Percentiles rank a stretch among this genome's conserved stretches.
Conservation (phyloP, 2,797 vertebrate species). For the Salmo trutta region DNA sequence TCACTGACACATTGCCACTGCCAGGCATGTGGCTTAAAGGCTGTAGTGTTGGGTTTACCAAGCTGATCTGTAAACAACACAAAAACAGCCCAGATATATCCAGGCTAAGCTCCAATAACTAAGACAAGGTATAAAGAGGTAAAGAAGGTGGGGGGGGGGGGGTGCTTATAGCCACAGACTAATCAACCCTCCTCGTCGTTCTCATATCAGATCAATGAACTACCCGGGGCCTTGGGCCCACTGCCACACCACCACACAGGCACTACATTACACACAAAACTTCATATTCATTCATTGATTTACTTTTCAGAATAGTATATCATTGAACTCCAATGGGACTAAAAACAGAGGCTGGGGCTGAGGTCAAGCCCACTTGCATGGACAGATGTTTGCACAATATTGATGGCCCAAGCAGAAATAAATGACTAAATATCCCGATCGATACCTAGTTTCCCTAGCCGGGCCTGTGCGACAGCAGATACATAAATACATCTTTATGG, state of each 20-base stretch:
- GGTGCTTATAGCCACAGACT: constrained; percentile 68
- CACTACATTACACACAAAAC: constrained; percentile 94
- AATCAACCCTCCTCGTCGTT: constrained; percentile 71
- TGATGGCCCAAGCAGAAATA: constrained; percentile 91
- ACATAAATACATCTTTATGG: constrained; percentile 92
- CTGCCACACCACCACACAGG: constrained; percentile 16
- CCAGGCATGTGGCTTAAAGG: constrained; percentile 28
- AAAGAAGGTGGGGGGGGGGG: constrained; percentile 61
- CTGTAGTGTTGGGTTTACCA: constrained; percentile 23
- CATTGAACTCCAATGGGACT: constrained; percentile 96
- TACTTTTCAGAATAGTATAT: constrained; percentile 97
- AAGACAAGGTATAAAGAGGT: constrained; percentile 47
- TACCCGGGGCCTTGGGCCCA: constrained; percentile 78
- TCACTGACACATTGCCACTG: background rate
- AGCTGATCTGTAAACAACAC: constrained; percentile 58
- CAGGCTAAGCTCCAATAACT: constrained; percentile 65
- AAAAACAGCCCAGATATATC: constrained; percentile 57
- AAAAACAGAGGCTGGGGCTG: constrained; percentile 83
- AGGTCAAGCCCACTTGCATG: constrained; percentile 89
- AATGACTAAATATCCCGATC: constrained; percentile 99
- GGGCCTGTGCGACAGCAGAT: constrained; percentile 83
- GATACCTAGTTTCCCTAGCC: constrained; percentile 94
- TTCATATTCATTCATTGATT: constrained; percentile 99
- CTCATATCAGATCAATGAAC: constrained; percentile 78
- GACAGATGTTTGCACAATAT: constrained; percentile 91